Conservation (phyloP, 2,113 vertebrate genomes). For the Glaucomys volans region DNA sequence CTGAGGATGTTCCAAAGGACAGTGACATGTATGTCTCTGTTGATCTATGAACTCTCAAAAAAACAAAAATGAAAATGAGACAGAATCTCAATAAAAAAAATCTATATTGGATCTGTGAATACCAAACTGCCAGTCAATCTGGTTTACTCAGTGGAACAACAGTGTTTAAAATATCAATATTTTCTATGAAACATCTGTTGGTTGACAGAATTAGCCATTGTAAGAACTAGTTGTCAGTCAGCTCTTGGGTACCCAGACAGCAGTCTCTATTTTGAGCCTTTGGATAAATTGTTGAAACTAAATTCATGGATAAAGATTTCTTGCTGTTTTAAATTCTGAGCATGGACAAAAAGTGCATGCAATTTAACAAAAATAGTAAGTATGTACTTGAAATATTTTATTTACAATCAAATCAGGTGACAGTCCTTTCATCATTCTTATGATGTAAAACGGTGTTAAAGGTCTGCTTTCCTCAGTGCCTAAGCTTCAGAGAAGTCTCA, state of each 20-base stretch:
- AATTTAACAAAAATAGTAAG: background rate
- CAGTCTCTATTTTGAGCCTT: background rate
- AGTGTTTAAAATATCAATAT: background rate
- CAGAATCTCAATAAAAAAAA: background rate
- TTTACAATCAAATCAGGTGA: background rate
- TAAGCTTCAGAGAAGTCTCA: slow-evolving; percentile 42
- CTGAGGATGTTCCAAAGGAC: background rate
- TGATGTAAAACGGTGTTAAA: background rate
- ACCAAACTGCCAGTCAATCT: background rate
- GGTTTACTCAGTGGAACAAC: background rate
- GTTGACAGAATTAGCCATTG: background rate
- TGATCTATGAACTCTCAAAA: background rate
- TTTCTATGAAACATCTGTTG: slow-evolving; percentile 15
- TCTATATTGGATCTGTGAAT: background rate
- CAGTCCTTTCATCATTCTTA: background rate
- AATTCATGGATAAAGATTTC: background rate
- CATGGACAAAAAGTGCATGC: background rate
- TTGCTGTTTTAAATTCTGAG: slow-evolving; percentile 17
- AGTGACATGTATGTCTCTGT: background rate
- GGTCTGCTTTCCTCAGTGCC: background rate
- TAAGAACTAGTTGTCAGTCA: slow-evolving; percentile 37
- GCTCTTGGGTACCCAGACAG: background rate
- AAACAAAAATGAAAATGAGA: slow-evolving; percentile 28
- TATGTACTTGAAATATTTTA: background rate
- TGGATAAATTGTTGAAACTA: background rate